A percentile compares a stretch with the other conserved stretches of the same genome.
Conservation (phyloP, 2,797 vertebrate genomes). For the Pantherophis vulpinus region DNA sequence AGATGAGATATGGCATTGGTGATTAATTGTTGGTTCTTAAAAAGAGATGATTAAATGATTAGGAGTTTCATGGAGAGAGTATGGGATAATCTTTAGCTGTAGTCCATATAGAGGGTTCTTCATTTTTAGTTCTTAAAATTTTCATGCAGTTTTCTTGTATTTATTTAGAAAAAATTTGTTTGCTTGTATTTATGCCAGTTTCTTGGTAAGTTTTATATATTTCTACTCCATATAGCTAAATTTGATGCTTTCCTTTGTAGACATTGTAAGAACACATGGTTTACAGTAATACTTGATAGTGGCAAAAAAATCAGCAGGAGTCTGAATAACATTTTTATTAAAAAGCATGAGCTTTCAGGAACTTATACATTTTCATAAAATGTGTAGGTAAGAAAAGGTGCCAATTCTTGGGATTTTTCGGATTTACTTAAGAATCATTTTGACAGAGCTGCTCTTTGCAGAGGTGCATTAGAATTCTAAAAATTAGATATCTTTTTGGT, state of each 20-base stretch:
- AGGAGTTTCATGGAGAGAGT: not conserved
- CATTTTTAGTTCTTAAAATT: not conserved
- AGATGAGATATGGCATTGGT: not conserved
- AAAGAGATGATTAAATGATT: not conserved
- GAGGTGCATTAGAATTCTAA: not conserved
- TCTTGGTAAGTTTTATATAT: not conserved
- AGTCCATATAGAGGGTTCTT: not conserved
- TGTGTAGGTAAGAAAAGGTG: not conserved
- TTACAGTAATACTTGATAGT: not conserved
- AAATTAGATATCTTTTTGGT: conserved; percentile 21
- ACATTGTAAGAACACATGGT: not conserved
- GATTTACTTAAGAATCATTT: not conserved
- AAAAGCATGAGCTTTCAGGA: no score
- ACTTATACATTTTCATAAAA: not conserved
- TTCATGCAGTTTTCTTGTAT: not conserved
- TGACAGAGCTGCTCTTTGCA: not conserved
- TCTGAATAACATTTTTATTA: not conserved
- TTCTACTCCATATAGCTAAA: not conserved
- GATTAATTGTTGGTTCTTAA: not conserved
- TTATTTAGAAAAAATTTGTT: not conserved
- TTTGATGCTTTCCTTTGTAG: not conserved
- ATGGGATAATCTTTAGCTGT: not conserved
- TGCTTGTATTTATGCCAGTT: not conserved
- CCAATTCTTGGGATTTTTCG: not conserved
- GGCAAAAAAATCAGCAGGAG: not conserved